Base-by-base conservation (phyloP, 35 echinoderm and acorn worm genomes). In the Ptychodera flava region DNA sequence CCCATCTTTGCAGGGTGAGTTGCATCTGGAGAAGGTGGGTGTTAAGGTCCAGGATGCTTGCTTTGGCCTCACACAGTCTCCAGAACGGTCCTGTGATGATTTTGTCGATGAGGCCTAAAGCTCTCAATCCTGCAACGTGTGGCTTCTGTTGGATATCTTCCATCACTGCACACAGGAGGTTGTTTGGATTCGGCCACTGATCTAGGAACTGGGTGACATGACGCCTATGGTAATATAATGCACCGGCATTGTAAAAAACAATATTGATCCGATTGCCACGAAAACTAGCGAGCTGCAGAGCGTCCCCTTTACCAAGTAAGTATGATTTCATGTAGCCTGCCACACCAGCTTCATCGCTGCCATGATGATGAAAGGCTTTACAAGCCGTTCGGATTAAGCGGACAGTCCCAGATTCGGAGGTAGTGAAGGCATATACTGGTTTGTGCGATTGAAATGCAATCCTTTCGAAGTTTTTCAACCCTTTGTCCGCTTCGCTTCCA, bases 181-280 rank as follows among this genome's bases (percentile, higher is more conserved):
- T 32, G 76, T 93, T 93, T 33, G 92, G 53, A 32, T 93, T 88
- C 29, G 88, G 88, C 6, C 90, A 79, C 27, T 34, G 52, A 0
- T 75, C 31, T 78, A 95, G 88, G 76, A 91, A 91, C 16, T 84
- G 78, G 16, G 2, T 16, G 0, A 92, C 75, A 29, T 92, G 33
- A 15, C 80, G 28, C 37, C 32, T 28, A 12, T 91, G 37, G 82
- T 80, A 33, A 77, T 85, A 91, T 33, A 94, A 85, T 31, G 89
- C 93, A 15, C 89, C 93, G 16, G 81, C 89, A 88, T 94, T 94
- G 77, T 94, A 86, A 37, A 91, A 94, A 10, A 94, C 31, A 28
- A 94, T 91, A 78, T 94, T 91, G 34, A 94, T 85, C 36, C 93
- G 84, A 45, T 94, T 94, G 0, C 93, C 89, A 28, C 35, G 88